Evolutionary conservation across 2,113 vertebrate species (phyloP), one percentile per base, ranked within the genome.

Genomic region (Odontophorus gujanensis): DNA sequence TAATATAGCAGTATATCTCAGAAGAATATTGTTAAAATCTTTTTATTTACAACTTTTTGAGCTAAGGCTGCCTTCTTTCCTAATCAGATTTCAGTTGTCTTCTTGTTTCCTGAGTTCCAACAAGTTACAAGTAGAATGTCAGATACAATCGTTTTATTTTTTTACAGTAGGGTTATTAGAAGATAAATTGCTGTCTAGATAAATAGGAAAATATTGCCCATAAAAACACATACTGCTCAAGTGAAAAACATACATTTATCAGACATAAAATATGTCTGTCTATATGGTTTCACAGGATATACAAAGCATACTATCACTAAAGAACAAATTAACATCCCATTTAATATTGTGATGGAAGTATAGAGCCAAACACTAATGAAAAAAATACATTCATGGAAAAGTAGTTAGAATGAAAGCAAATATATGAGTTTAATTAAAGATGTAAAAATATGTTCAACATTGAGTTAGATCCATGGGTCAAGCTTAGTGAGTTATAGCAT

Each of bases 81-180:
- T 93, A 59, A 72, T 95, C 26, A 87, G 57, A 55, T 77, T 89
- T 91, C 73, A 59, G 34, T 68, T 84, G 51, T 84, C 62, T 72
- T 58, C 38, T 87, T 87, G 16, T 71, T 88, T 59, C 66, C 48
- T 59, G 90, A 80, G 59, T 80, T 91, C 92, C 78, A 48, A 88
- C 68, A 90, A 55, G 40, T 85, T 83, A n/a, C 16, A 74, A 68
- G 53, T 45, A 9, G 34, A 84, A 50, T 28, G 71, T 83, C 72
- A 86, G 13, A 92, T 45, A 14, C 0, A 1, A 48, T 80, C 11
- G 13, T 78, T 78, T 92, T 36, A 45, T 89, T 89, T 90, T 90
- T 74, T 59, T 83, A 68, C 28, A 51, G 7, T 72, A n/a, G 48
- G 12, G 8, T 69, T 90, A 59, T 72, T 91, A 34, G 42, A 82